Conservation (phyloP, 1,140 invertebrate genomes). For the Carposina sasakii region DNA sequence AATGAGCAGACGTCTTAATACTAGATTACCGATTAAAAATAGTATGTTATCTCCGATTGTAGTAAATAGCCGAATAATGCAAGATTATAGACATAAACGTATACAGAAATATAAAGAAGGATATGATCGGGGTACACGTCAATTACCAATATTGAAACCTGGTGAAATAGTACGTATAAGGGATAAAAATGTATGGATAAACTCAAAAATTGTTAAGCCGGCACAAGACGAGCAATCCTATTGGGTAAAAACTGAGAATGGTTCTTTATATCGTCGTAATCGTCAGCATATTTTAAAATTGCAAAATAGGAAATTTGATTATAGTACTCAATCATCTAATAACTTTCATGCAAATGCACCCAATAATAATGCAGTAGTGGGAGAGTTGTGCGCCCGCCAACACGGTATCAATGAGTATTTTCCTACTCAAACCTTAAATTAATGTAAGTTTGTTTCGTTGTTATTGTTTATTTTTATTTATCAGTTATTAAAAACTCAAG, state of each 20-base stretch:
- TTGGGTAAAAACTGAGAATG: slow-evolving; percentile 6
- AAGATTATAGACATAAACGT: neutral
- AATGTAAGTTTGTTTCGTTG: too few relatives aligned
- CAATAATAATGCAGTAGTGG: too few relatives aligned
- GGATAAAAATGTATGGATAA: neutral
- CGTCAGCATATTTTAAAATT: neutral
- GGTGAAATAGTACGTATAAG: slow-evolving; percentile 5
- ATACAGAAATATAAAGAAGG: neutral
- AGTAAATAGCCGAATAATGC: neutral
- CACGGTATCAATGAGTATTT: too few relatives aligned
- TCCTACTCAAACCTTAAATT: too few relatives aligned
- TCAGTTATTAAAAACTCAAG: too few relatives aligned
- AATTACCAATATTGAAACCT: neutral
- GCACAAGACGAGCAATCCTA: neutral
- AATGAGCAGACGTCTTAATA: slow-evolving; percentile 5
- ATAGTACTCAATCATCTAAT: too few relatives aligned
- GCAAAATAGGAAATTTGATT: too few relatives aligned
- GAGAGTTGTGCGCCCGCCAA: too few relatives aligned
- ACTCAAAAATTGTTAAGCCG: neutral
- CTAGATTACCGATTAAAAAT: slow-evolving; percentile 1
- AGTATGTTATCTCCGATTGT: neutral
- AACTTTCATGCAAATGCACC: too few relatives aligned
- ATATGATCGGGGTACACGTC: slow-evolving; percentile 2
- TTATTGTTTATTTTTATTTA: too few relatives aligned
- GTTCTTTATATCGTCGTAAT: neutral